Evolutionary conservation across 2,113 vertebrate species (phyloP), one percentile per base, ranked within the genome.

Genomic region (Poeciliopsis prolifica): DNA sequence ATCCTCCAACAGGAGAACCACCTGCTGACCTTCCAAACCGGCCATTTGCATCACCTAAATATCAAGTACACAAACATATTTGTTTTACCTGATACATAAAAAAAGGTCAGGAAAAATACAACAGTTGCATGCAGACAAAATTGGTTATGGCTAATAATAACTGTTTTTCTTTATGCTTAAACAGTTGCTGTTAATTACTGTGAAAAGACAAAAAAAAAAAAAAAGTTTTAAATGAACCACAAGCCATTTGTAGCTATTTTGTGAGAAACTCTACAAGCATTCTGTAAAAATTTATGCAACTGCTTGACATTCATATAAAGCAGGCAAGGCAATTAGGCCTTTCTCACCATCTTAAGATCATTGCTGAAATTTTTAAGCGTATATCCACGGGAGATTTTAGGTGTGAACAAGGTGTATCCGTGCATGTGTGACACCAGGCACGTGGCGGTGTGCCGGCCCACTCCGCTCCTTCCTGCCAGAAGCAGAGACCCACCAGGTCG

Each of bases 351-450:
- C 91, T 97, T 99, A 24, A 99, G 95, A 89, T 99, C 98, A 77
- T 89, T 96, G 92, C 90, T 97, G 93, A 99, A 99, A 42, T 99
- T 95, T 83, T 99, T 99, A 28, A 97, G 88, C 13, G 93, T 88
- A 79, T 99, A 99, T n/a, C 94, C 95, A 79, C 98, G 96, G 78
- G 96, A 96, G 84, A 98, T 94, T 87, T 95, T 98, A 6, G 97
- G 98, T 0, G 97, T 96, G 90, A 96, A 93, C 61, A 98, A 78
- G 7, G 93, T 78, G 51, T 96, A 96, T 65, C 96, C 95, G 0
- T 98, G 97, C 98, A 99, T 98, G 74, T 99, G 97, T 65, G 96
- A 95, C 84, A 99, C 97, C 61, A 99, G 89, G 31, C 93, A 96
- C 0, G 96, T 95, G 79, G 95, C 89, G 0, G 97, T 97, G 63